Percentiles rank a stretch among this genome's conserved stretches.
phyloP scores from a whole-genome alignment of 2,113 vertebrate genomes.

The Numenius arquata region DNA sequence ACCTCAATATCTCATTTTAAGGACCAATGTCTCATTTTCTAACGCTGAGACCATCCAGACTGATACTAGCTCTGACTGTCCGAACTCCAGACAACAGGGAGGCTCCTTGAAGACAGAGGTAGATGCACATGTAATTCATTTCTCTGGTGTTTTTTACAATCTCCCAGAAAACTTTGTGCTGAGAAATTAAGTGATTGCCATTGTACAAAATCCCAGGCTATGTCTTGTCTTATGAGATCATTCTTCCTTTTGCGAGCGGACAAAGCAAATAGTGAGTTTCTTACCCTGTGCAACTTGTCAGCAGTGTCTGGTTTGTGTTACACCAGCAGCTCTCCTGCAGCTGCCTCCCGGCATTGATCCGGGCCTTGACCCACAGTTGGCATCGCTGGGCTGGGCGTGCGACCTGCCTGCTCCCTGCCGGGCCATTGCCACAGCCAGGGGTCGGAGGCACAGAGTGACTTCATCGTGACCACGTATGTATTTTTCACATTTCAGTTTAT shows the following conservation, averaged over 20 bases:
- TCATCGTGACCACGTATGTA: rapidly evolving
- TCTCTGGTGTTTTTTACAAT: not conserved
- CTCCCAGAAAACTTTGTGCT: not conserved
- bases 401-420: not conserved
- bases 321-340: not conserved
- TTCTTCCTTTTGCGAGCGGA: not conserved
- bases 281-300: not conserved
- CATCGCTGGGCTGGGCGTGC: rapidly evolving
- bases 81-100: no score
- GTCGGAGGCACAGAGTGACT: not conserved
- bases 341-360: not conserved
- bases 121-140: not conserved
- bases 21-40: not conserved
- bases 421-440: not conserved
- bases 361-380: not conserved
- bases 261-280: not conserved
- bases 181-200: not conserved
- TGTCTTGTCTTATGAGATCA: not conserved
- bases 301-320: not conserved
- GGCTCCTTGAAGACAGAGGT: not conserved
- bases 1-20: not conserved
- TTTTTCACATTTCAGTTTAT: not conserved
- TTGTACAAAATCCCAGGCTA: not conserved
- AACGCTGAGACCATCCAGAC: not conserved
- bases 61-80: not conserved